Percentiles rank a stretch among this genome's conserved stretches.
These are phyloP conservation scores for Nycticorax nycticorax DNA, from an alignment of 2,113 vertebrate species.

Conservation along the genomic window DNA sequence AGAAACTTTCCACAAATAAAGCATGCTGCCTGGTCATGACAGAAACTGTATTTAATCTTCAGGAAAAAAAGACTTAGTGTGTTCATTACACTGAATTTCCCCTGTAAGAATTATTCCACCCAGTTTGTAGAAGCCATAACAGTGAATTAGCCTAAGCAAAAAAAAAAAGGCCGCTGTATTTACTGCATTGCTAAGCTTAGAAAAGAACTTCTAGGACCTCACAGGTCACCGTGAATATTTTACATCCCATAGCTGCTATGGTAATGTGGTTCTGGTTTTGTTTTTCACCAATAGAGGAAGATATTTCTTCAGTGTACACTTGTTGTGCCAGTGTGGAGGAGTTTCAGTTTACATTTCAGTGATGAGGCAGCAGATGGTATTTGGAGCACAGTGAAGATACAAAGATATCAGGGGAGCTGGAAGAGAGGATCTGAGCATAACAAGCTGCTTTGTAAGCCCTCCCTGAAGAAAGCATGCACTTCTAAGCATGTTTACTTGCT, in stretches of 20 bases:
- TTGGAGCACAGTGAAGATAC: slow-evolving; percentile 3
- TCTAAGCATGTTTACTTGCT: background rate
- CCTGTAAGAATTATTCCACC: background rate
- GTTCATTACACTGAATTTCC: slow-evolving; percentile 7
- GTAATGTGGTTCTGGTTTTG: background rate
- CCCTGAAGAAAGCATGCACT: background rate
- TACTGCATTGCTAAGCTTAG: background rate
- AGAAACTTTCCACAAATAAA: background rate
- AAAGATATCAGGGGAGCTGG: slow-evolving; percentile 34
- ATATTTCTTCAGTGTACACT: background rate
- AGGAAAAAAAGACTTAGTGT: background rate
- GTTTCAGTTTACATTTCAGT: slow-evolving; percentile 51
- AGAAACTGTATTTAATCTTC: background rate
- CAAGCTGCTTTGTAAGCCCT: background rate
- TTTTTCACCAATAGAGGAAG: background rate
- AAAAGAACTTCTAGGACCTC: background rate
- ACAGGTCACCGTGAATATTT: background rate
- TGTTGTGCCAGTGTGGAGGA: background rate
- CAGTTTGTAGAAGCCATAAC: background rate
- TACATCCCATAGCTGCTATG: background rate
- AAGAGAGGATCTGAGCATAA: background rate
- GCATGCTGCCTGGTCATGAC: background rate
- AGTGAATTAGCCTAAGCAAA: background rate
- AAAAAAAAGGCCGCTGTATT: background rate
- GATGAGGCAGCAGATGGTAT: slow-evolving; percentile 48